Base-by-base conservation (phyloP, 2,888 invertebrate genomes). In the Drosophila nigritarsus region DNA sequence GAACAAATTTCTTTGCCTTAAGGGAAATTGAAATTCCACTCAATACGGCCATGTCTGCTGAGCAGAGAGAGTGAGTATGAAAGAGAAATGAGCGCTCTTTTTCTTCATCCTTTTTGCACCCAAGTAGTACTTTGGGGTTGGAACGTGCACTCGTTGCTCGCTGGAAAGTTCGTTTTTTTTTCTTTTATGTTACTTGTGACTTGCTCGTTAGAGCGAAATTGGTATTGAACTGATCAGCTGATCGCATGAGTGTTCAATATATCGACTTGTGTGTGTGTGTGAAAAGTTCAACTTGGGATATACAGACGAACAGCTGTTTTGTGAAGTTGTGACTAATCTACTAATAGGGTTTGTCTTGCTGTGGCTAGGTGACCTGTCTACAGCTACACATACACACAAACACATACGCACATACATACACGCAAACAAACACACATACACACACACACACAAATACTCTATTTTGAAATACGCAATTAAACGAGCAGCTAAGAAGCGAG, bases 161-260 rank as follows among this genome's bases (percentile, higher is more conserved):
- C 60, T 64, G 48, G 36, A 61, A 29, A 30, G 9, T 45, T 42
- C 0, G 7, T 64, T 66, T 67, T 59, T 59, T 69, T 56, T 53
- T 74, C 54, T 49, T 49, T 48, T 50, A 4, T 24, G 15, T 15
- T 87, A 73, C 69, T 73, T 85, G 73, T 71, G 32, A 36, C 9
- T 54, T 30, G 24, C 18, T 36, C 48, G 58, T 69, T 67, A 60
- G 78, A 77, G 82, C 65, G 67, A 34, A 65, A 65, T 73, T 73
- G 56, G 54, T 71, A 56, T 62, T 72, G 54, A 67, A 58, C 64
- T 56, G 76, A 90, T 80, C 89, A 90, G 90, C 86, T 86, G 86
- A 90, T 90, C 89, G 58, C 24, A 61, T 36, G 59, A 36, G 48
- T 38, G 36, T 65, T 54, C 8, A 27, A 54, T 36, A 53, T 34